Evolutionary conservation across 2,888 invertebrate genomes (phyloP), one percentile per base, ranked within the genome.

Genomic region (Eupithecia tripunctaria): DNA sequence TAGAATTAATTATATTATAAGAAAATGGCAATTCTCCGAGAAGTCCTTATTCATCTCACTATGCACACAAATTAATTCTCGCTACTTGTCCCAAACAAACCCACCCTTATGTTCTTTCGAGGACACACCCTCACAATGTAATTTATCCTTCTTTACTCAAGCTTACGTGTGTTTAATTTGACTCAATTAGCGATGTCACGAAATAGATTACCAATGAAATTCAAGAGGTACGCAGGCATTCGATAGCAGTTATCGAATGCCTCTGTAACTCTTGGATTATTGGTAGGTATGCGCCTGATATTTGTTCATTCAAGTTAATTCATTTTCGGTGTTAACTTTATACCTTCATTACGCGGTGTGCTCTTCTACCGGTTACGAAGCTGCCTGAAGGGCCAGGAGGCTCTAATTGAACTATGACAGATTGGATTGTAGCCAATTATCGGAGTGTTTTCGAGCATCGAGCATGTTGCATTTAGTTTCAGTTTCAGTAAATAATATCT

Each of bases 141-240:
- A 79, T 75, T 76, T 67, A 72, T 76, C 60, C 72, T 76, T 79
- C 77, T 78, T 79, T 79, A 73, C 78, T 76, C 70, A 64, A 71
- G 72, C 59, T 15, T 62, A 76, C 72, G 78, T 75, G 74, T 76
- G 79, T 77, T 74, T 78, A 77, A 79, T 78, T 81, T 78, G 71
- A n/a, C n/a, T n/a, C n/a, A n/a, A n/a, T n/a, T n/a, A n/a, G n/a
- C n/a, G n/a, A n/a, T n/a, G n/a, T n/a, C n/a, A n/a, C n/a, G n/a
- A n/a, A n/a, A n/a, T n/a, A n/a, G n/a, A n/a, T n/a, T n/a, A n/a
- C n/a, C n/a, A 75, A n/a, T n/a, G n/a, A n/a, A 59, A 59, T 14
- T 27, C 0, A 29, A 29, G 27, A 18, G 60, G 12, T 14, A 38
- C 1, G 4, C 14, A 38, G 14, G 14, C 14, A 38, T 14, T 10